A percentile compares a stretch with the other conserved stretches of the same genome.
Conservation (phyloP, 2,888 invertebrate genomes). For the Eupeodes latifasciatus region DNA sequence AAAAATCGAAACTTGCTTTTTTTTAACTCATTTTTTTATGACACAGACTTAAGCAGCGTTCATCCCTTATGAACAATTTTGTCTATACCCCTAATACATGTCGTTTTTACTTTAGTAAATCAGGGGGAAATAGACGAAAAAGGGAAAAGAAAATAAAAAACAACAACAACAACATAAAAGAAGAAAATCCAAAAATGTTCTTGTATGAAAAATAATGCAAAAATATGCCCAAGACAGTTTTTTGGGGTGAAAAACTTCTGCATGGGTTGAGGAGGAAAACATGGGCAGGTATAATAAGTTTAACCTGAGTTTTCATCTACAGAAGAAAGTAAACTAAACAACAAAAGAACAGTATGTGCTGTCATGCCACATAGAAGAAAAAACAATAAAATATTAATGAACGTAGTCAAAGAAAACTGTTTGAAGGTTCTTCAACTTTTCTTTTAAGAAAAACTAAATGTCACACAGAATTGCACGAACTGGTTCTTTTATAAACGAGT, state of each 20-base stretch:
- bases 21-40: conserved; percentile 26
- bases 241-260: conserved; percentile 11
- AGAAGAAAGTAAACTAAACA: no score
- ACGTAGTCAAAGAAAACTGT: not conserved
- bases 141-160: not conserved
- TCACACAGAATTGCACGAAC: not conserved
- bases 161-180: not conserved
- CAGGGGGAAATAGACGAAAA: not conserved
- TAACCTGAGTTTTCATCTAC: not conserved
- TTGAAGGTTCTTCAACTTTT: no score
- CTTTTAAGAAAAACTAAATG: not conserved
- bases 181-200: not conserved
- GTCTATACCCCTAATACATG: no score
- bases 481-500: not conserved
- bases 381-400: conserved; percentile 14
- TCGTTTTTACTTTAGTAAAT: not conserved
- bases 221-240: conserved; percentile 46
- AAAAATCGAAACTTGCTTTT: conserved; percentile 2
- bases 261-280: no score
- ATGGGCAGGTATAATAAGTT: no score
- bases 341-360: not conserved
- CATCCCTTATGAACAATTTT: conserved; percentile 1
- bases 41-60: not conserved
- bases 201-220: conserved; percentile 24
- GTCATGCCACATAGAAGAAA: no score